Percentiles rank a stretch among this genome's conserved stretches.
Evolutionary conservation across 1,140 invertebrate genomes (phyloP).

Genomic region (Pseudomyrmex sp.): DNA sequence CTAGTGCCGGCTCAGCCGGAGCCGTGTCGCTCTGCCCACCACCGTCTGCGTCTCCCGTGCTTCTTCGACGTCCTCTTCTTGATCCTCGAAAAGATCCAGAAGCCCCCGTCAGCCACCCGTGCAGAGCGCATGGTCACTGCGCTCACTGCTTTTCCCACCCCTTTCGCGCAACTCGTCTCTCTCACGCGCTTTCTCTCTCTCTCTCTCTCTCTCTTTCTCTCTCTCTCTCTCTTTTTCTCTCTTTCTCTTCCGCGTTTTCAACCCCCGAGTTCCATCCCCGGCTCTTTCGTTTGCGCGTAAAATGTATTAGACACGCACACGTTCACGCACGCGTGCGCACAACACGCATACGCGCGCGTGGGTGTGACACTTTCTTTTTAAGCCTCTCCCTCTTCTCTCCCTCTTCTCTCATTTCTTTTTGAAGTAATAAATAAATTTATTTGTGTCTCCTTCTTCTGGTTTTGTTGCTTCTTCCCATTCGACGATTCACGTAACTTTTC

Average conservation of each 20-base stretch:
- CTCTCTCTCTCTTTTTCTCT: conserved; percentile 8
- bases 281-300: conserved; percentile 42
- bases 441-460: background rate
- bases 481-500: too few relatives aligned
- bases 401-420: background rate
- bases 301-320: too few relatives aligned
- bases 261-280: conserved; percentile 20
- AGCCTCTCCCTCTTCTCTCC: background rate
- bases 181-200: background rate
- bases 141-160: conserved; percentile 30
- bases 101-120: conserved; percentile 46
- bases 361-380: conserved; percentile 16
- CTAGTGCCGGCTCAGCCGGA: conserved; percentile 73
- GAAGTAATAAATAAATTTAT: conserved; percentile 36
- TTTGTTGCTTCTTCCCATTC: background rate
- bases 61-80: conserved; percentile 80
- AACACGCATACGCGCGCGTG: background rate
- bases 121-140: conserved; percentile 77
- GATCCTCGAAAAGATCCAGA: conserved; percentile 77
- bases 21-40: conserved; percentile 76
- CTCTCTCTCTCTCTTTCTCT: background rate
- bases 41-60: conserved; percentile 79
- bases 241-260: background rate
- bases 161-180: conserved; percentile 3
- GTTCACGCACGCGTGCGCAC: conserved; percentile 13